Evolutionary conservation across 1,140 invertebrate genomes (phyloP).

Genomic region (Drosophila funebris): DNA sequence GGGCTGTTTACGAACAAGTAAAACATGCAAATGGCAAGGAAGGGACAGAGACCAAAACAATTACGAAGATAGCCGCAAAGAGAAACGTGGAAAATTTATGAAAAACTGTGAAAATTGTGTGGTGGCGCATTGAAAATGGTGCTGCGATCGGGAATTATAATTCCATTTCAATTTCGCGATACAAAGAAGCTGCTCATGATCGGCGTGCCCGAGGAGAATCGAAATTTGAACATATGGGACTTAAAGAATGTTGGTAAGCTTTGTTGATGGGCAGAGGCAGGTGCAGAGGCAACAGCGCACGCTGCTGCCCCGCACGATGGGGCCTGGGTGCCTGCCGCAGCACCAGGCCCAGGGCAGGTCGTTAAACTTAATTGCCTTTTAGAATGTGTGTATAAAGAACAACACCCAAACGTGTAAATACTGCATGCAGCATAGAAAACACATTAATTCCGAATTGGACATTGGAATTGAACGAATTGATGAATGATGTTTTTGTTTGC

Average conservation of each 20-base stretch:
- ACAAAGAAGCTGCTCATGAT: conserved; percentile 81
- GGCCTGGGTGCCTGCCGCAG: conserved; percentile 16
- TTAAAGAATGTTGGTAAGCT: conserved; percentile 82
- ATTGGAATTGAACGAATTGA: conserved; percentile 34
- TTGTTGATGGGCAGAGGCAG: conserved; percentile 4
- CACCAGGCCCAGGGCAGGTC: conserved; percentile 39
- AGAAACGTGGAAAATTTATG: conserved; percentile 72
- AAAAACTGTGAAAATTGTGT: conserved; percentile 79
- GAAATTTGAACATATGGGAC: conserved; percentile 80
- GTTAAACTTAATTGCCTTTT: conserved; percentile 54
- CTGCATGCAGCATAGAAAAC: conserved; percentile 16
- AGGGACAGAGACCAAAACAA: conserved; percentile 76
- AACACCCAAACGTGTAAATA: conserved; percentile 7
- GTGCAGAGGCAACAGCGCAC: conserved; percentile 29
- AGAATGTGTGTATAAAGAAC: conserved; percentile 29
- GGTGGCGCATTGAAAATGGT: conserved; percentile 80
- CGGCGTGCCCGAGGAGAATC: conserved; percentile 77
- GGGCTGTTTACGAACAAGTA: conserved; percentile 71
- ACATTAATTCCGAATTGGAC: conserved; percentile 29
- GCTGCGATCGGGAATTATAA: conserved; percentile 79
- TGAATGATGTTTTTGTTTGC: background rate
- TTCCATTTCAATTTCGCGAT: conserved; percentile 83
- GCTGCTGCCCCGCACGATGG: conserved; percentile 27
- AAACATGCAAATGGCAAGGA: conserved; percentile 55
- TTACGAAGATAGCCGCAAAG: conserved; percentile 74